phyloP scores from a whole-genome alignment of 92 coral and sea anemone genomes.

The Heteractis magnifica region DNA sequence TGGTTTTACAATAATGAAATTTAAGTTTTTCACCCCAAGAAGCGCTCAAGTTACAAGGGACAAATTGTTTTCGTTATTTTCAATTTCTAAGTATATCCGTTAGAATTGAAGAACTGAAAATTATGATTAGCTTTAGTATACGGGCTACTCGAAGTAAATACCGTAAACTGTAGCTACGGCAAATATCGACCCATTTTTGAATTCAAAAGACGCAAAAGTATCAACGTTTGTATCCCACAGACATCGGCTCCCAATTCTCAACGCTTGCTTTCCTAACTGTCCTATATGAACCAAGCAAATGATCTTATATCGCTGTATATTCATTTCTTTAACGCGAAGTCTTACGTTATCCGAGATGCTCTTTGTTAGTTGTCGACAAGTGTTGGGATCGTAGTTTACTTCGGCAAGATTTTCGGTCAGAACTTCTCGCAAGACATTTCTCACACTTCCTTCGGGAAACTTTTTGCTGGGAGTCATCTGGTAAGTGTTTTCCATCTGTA shows the following conservation, averaged over 20 bases:
- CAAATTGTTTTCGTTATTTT: background rate
- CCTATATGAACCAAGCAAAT: constrained; percentile 89
- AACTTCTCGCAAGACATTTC: constrained; percentile 66
- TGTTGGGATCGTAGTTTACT: constrained; percentile 69
- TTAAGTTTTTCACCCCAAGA: background rate
- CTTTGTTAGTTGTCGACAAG: constrained; percentile 87
- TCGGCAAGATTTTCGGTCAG: constrained; percentile 72
- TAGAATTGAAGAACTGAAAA: background rate
- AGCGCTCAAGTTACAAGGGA: background rate
- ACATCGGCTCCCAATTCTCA: constrained; percentile 93
- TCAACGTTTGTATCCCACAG: constrained; percentile 84
- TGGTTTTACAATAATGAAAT: too few species aligned
- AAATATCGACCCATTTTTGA: constrained; percentile 79
- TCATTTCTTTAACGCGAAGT: constrained; percentile 77
- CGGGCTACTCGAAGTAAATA: constrained; percentile 74
- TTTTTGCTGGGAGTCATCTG: constrained; percentile 72
- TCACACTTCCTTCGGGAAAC: constrained; percentile 75
- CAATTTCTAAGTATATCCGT: background rate
- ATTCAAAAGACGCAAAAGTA: constrained; percentile 76
- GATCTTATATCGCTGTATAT: constrained; percentile 83
- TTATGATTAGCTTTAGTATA: background rate
- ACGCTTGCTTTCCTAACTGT: constrained; percentile 77
- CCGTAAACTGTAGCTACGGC: constrained; percentile 91
- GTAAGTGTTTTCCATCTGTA: constrained; percentile 69
- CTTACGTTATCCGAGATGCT: constrained; percentile 76